A percentile compares a stretch with the other conserved stretches of the same genome.
Evolutionary conservation across 2,888 invertebrate species (phyloP).

Genomic region (Ctena decussata): DNA sequence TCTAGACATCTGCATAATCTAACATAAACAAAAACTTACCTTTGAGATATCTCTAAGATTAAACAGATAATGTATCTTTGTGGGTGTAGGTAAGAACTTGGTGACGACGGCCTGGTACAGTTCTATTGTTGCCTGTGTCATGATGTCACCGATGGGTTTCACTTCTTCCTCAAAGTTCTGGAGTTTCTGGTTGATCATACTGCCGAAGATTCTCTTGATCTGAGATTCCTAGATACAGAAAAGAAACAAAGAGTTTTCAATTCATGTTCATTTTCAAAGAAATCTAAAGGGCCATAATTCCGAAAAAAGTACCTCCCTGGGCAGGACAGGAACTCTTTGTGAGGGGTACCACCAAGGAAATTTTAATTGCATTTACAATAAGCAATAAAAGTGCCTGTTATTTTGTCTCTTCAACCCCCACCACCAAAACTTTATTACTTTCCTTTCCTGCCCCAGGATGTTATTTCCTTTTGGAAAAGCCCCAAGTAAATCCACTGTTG

Average conservation of each 20-base stretch:
- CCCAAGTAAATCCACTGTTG: too few relatives aligned
- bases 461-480: not conserved
- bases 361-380: too few relatives aligned
- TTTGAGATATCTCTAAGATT: slow-evolving; percentile 92
- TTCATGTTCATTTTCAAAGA: too few relatives aligned
- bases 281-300: too few relatives aligned
- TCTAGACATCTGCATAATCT: too few relatives aligned
- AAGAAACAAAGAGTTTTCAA: not conserved
- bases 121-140: slow-evolving; percentile 87
- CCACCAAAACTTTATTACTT: too few relatives aligned
- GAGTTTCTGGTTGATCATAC: slow-evolving; percentile 94
- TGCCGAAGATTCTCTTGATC: slow-evolving; percentile 91
- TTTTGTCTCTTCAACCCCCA: too few relatives aligned
- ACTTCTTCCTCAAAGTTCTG: slow-evolving; percentile 93
- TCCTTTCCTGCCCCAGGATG: too few relatives aligned
- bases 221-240: slow-evolving; percentile 87
- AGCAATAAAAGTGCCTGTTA: too few relatives aligned
- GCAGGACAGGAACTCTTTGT: too few relatives aligned
- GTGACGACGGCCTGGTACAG: slow-evolving; percentile 85
- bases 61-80: slow-evolving; percentile 87
- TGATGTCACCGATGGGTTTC: slow-evolving; percentile 88
- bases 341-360: too few relatives aligned
- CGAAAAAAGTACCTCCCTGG: too few relatives aligned
- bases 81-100: slow-evolving; percentile 87
- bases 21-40: slow-evolving; percentile 87